Conservation (phyloP, 2,888 invertebrate species). For the Parascotia fuliginaria region DNA sequence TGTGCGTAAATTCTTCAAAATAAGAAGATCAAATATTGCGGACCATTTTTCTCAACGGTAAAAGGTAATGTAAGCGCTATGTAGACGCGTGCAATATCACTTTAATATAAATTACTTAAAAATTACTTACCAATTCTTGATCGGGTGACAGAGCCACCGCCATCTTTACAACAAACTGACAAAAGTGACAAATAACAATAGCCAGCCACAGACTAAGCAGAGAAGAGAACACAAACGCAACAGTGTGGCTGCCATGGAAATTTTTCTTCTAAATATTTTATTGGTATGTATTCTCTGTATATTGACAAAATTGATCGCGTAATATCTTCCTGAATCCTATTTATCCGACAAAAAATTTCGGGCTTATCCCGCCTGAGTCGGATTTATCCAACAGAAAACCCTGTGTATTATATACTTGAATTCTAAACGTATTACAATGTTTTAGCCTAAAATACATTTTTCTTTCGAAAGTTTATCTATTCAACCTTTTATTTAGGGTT, state of each 20-base stretch:
- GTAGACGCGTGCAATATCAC: background rate
- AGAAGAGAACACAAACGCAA: too few relatives aligned
- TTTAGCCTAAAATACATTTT: too few relatives aligned
- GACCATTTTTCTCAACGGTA: background rate
- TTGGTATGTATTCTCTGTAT: background rate
- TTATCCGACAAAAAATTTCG: too few relatives aligned
- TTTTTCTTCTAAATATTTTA: background rate
- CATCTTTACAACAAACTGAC: slow-evolving; percentile 73
- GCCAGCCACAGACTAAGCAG: too few relatives aligned
- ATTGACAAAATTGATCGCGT: too few relatives aligned
- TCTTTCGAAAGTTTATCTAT: too few relatives aligned
- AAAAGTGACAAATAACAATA: slow-evolving; percentile 14
- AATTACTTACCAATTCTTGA: slow-evolving; percentile 90
- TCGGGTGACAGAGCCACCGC: slow-evolving; percentile 91
- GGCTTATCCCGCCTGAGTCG: too few relatives aligned
- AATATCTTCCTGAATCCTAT: too few relatives aligned
- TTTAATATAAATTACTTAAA: slow-evolving; percentile 27
- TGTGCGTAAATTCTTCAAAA: slow-evolving; percentile 17
- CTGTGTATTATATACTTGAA: too few relatives aligned
- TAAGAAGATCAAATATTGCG: slow-evolving; percentile 1
- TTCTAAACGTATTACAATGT: too few relatives aligned
- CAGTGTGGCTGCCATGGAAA: background rate
- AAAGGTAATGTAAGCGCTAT: background rate
- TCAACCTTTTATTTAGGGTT: too few relatives aligned
- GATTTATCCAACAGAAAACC: too few relatives aligned